Percentiles rank a stretch among this genome's conserved stretches.
phyloP scores from a whole-genome alignment of 2,113 vertebrate species.

The Indicator maculatus region DNA sequence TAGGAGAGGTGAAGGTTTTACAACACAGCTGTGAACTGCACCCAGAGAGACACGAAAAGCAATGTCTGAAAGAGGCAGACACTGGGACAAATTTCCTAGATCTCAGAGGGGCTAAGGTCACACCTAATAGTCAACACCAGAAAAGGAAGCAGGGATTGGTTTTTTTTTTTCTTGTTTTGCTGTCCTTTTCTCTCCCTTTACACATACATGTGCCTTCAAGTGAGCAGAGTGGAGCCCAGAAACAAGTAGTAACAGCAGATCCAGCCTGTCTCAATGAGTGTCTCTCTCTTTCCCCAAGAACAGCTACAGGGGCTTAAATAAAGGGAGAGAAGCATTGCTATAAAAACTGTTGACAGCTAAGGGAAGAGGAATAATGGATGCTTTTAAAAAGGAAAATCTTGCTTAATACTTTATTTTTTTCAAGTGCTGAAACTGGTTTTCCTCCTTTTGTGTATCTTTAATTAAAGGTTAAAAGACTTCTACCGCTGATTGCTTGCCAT shows the following conservation, averaged over 20 bases:
- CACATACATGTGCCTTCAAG: neutral
- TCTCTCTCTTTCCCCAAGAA: neutral
- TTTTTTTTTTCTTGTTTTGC: neutral
- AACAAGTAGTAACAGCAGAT: neutral
- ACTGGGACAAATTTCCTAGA: neutral
- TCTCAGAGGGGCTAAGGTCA: neutral
- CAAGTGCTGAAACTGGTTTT: slow-evolving; percentile 49
- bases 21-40: neutral
- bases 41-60: neutral
- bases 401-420: slow-evolving; percentile 59
- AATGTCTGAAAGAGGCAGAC: neutral
- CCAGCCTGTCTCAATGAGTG: neutral
- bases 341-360: neutral
- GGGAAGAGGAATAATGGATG: slow-evolving; percentile 27
- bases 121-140: neutral
- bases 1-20: neutral
- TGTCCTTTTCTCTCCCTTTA: neutral
- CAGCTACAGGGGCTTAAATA: slow-evolving; percentile 13
- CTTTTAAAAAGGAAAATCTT: slow-evolving; percentile 27
- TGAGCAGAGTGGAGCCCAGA: neutral
- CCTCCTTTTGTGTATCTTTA: slow-evolving; percentile 58
- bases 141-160: neutral
- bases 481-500: slow-evolving; percentile 56
- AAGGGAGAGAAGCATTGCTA: neutral
- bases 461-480: slow-evolving; percentile 68